phyloP scores from a whole-genome alignment of 2,888 invertebrate species.

The Tipula lateralis region DNA sequence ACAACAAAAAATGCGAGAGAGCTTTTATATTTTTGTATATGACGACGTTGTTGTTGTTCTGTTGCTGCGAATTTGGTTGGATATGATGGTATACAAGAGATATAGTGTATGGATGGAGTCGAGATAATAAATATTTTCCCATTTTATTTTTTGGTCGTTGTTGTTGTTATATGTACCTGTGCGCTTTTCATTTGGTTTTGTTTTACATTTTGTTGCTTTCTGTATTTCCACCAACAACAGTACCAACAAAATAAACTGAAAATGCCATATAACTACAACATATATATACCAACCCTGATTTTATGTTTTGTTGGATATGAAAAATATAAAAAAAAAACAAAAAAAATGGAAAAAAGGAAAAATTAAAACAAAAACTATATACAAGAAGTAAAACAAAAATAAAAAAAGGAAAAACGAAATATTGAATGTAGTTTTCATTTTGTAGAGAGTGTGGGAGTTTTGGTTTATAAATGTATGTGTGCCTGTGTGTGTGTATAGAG shows the following conservation, averaged over 20 bases:
- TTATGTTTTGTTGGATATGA: not conserved
- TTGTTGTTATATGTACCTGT: not conserved
- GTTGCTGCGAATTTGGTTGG: too few species aligned
- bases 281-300: conserved; percentile 13
- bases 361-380: conserved; percentile 25
- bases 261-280: not conserved
- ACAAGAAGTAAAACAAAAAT: not conserved
- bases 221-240: not conserved
- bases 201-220: not conserved
- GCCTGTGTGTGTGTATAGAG: not conserved
- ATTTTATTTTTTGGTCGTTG: not conserved
- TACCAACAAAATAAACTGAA: not conserved
- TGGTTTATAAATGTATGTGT: not conserved
- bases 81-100: not conserved
- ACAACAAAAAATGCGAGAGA: not conserved
- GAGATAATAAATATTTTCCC: conserved; percentile 15
- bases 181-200: not conserved
- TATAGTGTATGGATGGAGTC: not conserved
- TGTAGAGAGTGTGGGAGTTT: not conserved
- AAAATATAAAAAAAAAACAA: not conserved
- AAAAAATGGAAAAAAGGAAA: conserved; percentile 11
- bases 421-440: conserved; percentile 12
- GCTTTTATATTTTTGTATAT: not conserved
- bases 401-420: conserved; percentile 26
- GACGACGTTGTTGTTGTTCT: not conserved